Percentiles rank a stretch among this genome's conserved stretches.
These are phyloP conservation scores for Priocnemis perturbator DNA, from an alignment of 2,888 invertebrate species.

Conservation along the genomic window DNA sequence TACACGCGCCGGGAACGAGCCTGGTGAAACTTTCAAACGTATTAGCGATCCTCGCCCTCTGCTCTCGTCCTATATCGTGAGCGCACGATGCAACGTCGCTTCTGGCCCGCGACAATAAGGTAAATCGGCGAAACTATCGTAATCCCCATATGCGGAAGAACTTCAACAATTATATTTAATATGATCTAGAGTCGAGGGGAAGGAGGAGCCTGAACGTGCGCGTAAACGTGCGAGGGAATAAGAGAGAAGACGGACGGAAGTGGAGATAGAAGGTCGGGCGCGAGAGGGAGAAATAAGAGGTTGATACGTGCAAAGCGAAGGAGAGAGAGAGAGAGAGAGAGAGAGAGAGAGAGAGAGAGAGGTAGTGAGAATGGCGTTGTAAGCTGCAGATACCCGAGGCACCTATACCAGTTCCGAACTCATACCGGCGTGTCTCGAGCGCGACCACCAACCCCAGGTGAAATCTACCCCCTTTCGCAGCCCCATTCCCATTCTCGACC, in stretches of 20 bases:
- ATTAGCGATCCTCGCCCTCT: slow-evolving; percentile 21
- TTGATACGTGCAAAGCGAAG: background rate
- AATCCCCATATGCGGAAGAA: slow-evolving; percentile 65
- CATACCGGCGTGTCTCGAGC: slow-evolving; percentile 45
- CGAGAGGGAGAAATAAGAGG: slow-evolving; percentile 13
- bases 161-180: slow-evolving; percentile 73
- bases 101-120: slow-evolving; percentile 56
- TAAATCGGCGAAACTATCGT: slow-evolving; percentile 66
- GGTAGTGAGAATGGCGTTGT: slow-evolving; percentile 35
- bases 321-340: slow-evolving; percentile 7
- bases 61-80: background rate
- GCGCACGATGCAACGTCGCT: slow-evolving; percentile 23
- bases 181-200: slow-evolving; percentile 51
- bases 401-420: slow-evolving; percentile 63
- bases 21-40: slow-evolving; percentile 19
- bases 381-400: slow-evolving; percentile 53
- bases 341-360: too few species aligned
- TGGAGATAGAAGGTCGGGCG: slow-evolving; percentile 10
- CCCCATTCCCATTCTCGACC: slow-evolving; percentile 1
- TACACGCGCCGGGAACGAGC: too few species aligned
- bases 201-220: background rate
- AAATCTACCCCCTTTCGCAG: slow-evolving; percentile 58
- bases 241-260: slow-evolving; percentile 33
- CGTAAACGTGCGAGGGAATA: background rate
- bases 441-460: slow-evolving; percentile 62